Conservation (phyloP, 1,140 invertebrate genomes). For the Psix sp. region DNA sequence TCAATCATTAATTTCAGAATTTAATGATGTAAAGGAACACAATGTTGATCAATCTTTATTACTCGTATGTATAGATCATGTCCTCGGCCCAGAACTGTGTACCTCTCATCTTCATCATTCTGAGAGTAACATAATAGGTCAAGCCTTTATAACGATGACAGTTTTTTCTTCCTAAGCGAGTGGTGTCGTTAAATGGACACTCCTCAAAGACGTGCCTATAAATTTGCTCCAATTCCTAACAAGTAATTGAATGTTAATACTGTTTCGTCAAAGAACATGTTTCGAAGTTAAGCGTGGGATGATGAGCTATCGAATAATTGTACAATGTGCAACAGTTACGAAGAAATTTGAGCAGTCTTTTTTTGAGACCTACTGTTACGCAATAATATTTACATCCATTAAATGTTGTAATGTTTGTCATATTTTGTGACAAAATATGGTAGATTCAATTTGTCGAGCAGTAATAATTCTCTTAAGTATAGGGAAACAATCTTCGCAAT, state of each 20-base stretch:
- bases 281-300: constrained; percentile 6
- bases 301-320: background rate
- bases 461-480: too few species aligned
- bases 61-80: constrained; percentile 41
- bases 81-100: constrained; percentile 54
- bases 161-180: constrained; percentile 32
- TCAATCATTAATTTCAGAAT: too few species aligned
- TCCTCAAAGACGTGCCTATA: constrained; percentile 56
- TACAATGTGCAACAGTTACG: background rate
- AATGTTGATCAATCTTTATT: too few species aligned
- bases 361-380: too few species aligned
- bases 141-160: constrained; percentile 50
- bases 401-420: too few species aligned
- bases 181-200: constrained; percentile 48
- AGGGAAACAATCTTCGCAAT: too few species aligned
- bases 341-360: too few species aligned
- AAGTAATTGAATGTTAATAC: constrained; percentile 45
- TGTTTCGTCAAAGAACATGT: constrained; percentile 23
- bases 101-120: constrained; percentile 13
- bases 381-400: too few species aligned
- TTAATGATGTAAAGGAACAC: too few species aligned
- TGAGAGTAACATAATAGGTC: constrained; percentile 45
- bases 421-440: too few species aligned
- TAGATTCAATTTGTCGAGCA: too few species aligned
- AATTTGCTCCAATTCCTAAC: constrained; percentile 49